Percentiles rank a stretch among this genome's conserved stretches.
Conservation (phyloP, 2,113 vertebrate genomes). For the Motacilla alba region DNA sequence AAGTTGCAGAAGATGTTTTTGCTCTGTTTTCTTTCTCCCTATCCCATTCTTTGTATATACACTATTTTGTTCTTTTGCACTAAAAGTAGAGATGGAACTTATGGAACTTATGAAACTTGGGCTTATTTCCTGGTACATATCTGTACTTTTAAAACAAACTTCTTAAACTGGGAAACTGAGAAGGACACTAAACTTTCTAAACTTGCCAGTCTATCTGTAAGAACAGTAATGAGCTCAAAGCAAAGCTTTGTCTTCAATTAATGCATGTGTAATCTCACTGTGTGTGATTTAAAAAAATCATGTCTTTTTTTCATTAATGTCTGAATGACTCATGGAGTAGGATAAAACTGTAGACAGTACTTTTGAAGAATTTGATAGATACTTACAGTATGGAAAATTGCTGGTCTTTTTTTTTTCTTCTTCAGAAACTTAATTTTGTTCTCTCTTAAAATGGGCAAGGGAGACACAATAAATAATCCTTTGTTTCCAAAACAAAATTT, state of each 20-base stretch:
- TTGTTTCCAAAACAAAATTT: neutral
- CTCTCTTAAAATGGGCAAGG: neutral
- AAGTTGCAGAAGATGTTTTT: neutral
- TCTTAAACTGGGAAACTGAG: neutral
- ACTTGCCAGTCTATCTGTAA: neutral
- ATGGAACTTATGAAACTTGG: neutral
- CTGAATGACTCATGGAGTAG: constrained; percentile 1
- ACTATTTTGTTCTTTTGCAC: neutral
- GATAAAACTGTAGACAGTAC: neutral
- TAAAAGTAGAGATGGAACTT: neutral
- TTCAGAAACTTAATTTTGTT: neutral
- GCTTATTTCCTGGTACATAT: neutral
- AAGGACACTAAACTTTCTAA: neutral
- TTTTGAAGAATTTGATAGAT: neutral
- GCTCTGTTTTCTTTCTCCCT: neutral
- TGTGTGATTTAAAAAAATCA: constrained; percentile 33
- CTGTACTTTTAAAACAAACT: neutral
- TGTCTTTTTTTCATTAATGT: constrained; percentile 15
- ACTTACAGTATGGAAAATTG: neutral
- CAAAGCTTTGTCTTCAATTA: constrained; percentile 35
- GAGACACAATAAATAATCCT: neutral
- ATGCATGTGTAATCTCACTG: neutral
- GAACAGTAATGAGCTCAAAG: constrained; percentile 19
- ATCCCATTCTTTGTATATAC: accelerated
- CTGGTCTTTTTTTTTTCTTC: neutral